Conservation (phyloP, 2,888 invertebrate genomes). For the Synergus japonicus region DNA sequence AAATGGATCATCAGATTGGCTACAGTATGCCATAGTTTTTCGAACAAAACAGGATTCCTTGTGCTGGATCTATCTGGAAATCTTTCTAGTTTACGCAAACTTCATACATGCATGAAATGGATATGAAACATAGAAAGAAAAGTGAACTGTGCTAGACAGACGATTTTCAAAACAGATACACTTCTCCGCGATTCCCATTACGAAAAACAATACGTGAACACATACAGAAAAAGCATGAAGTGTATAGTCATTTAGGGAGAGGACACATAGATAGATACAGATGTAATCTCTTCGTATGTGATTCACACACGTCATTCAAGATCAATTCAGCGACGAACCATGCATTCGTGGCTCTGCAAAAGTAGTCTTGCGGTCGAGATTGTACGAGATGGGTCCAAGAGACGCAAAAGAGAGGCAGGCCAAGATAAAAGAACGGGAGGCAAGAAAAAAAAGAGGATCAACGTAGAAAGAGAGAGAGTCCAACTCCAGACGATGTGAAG, state of each 20-base stretch:
- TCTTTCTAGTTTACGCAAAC: background rate
- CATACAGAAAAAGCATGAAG: slow-evolving; percentile 4
- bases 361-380: slow-evolving; percentile 52
- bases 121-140: background rate
- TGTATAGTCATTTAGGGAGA: background rate
- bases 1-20: too few species aligned
- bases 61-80: too few species aligned
- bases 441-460: slow-evolving; percentile 42
- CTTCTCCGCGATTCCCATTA: slow-evolving; percentile 1
- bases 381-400: slow-evolving; percentile 44
- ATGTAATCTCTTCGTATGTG: slow-evolving; percentile 16
- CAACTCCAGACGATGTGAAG: slow-evolving; percentile 67
- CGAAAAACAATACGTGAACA: slow-evolving; percentile 3
- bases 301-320: slow-evolving; percentile 38
- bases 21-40: too few species aligned
- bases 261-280: background rate
- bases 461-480: slow-evolving; percentile 48
- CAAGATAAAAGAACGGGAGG: slow-evolving; percentile 31
- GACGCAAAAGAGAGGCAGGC: slow-evolving; percentile 33
- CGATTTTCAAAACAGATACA: slow-evolving; percentile 8
- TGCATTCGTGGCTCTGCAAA: slow-evolving; percentile 26
- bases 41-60: too few species aligned
- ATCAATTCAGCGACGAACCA: slow-evolving; percentile 36
- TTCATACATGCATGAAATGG: background rate
- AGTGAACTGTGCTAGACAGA: background rate